Evolutionary conservation across 53 echinoderm and acorn worm genomes (phyloP), one percentile per base, ranked within the genome.

Genomic region (Temnopleurus reevesii): DNA sequence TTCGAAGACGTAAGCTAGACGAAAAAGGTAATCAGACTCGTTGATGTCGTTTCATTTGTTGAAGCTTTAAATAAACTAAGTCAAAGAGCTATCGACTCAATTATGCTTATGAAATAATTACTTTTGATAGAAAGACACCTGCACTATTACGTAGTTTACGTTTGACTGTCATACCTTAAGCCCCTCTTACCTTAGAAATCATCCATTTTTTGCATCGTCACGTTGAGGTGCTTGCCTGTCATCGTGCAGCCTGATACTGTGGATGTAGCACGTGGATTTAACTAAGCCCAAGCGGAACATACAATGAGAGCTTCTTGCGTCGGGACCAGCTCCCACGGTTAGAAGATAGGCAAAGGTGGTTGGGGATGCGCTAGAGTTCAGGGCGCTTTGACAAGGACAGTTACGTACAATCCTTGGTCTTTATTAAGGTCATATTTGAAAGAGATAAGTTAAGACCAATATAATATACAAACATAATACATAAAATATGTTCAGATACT

Each of bases 241-340:
- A 83, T 83, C 83, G 51, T 27, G 47, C 34, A 55, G 55, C 83
- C 55, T 35, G 31, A 83, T 46, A 28, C 83, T 31, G 3, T 24
- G 83, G 83, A 83, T 83, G 56, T 36, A 24, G 34, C 83, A 55
- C 55, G 83, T 83, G 83, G 83, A 83, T 83, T 83, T 83, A 25
- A 36, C 34, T 83, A 83, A 83, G 83, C 83, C 83, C 0, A 83
- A 83, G 5, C 83, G 83, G 83, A 83, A 83, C 83, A 83, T 53
- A 83, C 83, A 53, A 35, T 55, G 56, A 36, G 83, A 53, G 83
- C 83, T 83, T 35, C 33, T 53, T 55, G 83, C 35, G 36, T 83
- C 83, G 81, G n/a, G 83, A 79, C 46, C 79, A 79, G 79, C 79
- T 19, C 23, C 19, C 43, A 12, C 19, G 17, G 10, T 17, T 10